Evolutionary conservation across 2,888 invertebrate species (phyloP).

Genomic region (Cheilosia vulpina): DNA sequence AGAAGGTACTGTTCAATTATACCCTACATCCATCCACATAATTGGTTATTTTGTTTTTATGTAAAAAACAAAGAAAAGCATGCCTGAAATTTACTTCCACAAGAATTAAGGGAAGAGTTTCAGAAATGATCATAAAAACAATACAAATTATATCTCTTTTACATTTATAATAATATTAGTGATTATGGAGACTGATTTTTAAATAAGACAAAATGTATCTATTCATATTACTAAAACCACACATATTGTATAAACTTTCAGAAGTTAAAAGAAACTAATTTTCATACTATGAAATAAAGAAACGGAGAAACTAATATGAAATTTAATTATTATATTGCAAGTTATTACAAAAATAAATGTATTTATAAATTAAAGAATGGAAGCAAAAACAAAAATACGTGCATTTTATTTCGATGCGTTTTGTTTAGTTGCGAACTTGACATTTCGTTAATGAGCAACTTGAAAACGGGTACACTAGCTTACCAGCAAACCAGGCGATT

Average conservation of each 20-base stretch:
- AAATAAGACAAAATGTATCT: constrained; percentile 72
- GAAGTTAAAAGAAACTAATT: constrained; percentile 55
- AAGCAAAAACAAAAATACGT: constrained; percentile 12
- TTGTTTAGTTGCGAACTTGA: background rate
- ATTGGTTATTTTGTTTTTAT: constrained; percentile 11
- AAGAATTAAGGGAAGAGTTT: constrained; percentile 19
- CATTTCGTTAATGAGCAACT: background rate
- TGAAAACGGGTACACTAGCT: background rate
- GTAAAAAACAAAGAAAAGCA: constrained; percentile 28
- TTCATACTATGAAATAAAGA: constrained; percentile 61
- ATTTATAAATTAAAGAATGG: constrained; percentile 67
- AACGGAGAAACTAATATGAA: constrained; percentile 55
- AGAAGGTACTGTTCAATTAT: constrained; percentile 6
- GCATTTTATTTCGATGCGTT: background rate
- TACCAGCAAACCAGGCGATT: no score
- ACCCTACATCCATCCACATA: constrained; percentile 40
- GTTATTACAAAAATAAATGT: constrained; percentile 67
- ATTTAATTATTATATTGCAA: constrained; percentile 67
- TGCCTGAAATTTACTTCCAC: constrained; percentile 12
- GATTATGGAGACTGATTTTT: constrained; percentile 74
- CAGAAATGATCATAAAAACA: constrained; percentile 53
- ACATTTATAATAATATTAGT: constrained; percentile 71
- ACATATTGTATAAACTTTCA: constrained; percentile 68
- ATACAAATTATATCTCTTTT: constrained; percentile 70
- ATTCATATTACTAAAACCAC: constrained; percentile 66